Percentiles rank a stretch among this genome's conserved stretches.
phyloP scores from a whole-genome alignment of 2,888 invertebrate genomes.

The Ptilodon capucinus region DNA sequence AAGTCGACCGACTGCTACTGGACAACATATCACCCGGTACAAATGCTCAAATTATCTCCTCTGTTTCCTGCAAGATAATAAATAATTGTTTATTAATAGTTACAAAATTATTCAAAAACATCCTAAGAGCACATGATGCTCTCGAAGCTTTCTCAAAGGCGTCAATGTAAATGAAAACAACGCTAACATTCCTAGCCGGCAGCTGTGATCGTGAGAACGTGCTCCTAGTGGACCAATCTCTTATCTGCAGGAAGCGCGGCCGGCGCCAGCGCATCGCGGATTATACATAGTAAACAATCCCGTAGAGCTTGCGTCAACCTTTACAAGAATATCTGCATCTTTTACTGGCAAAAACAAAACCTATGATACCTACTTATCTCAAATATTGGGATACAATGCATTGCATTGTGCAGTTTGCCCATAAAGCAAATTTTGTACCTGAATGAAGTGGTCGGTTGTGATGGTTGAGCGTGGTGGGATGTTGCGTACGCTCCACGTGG shows the following conservation, averaged over 20 bases:
- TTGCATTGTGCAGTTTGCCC: constrained; percentile 17
- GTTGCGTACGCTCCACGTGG: constrained; percentile 73
- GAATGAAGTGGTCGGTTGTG: constrained; percentile 58
- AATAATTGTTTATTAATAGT: constrained; percentile 47
- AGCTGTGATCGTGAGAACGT: constrained; percentile 55
- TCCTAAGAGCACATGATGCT: constrained; percentile 2
- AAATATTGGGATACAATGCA: background rate
- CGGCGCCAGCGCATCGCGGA: constrained; percentile 63
- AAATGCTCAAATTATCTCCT: constrained; percentile 53
- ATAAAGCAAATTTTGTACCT: constrained; percentile 50
- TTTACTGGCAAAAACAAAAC: background rate
- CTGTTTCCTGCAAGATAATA: constrained; percentile 54
- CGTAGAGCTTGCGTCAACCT: constrained; percentile 50
- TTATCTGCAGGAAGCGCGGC: constrained; percentile 75
- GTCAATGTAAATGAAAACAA: constrained; percentile 1
- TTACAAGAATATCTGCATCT: too few relatives aligned
- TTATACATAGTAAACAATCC: constrained; percentile 55
- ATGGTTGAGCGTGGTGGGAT: constrained; percentile 45
- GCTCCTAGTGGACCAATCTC: constrained; percentile 56
- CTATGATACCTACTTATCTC: background rate
- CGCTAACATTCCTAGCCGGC: constrained; percentile 13
- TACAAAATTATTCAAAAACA: constrained; percentile 23
- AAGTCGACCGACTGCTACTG: constrained; percentile 44
- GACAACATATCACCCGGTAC: constrained; percentile 27
- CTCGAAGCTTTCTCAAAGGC: background rate